A percentile compares a stretch with the other conserved stretches of the same genome.
Evolutionary conservation across 1,140 invertebrate species (phyloP).

Genomic region (Melanaphis sacchari): DNA sequence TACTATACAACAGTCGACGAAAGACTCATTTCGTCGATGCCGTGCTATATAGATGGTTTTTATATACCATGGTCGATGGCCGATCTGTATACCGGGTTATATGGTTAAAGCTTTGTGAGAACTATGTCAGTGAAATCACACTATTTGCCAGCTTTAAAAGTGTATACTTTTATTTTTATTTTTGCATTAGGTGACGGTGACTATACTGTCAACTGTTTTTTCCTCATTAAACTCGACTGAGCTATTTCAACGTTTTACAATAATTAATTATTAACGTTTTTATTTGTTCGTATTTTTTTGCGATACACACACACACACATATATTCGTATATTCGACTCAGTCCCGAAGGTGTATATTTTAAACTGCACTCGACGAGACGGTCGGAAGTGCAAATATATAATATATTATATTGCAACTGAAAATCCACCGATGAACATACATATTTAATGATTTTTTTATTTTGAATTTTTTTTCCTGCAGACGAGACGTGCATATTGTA

Average conservation of each 20-base stretch:
- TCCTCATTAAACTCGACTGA: not conserved
- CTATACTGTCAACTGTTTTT: not conserved
- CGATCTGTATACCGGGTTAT: not conserved
- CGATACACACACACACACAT: too few relatives aligned
- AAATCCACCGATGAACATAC: not conserved
- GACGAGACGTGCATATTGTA: not conserved
- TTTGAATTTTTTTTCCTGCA: not conserved
- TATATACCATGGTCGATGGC: not conserved
- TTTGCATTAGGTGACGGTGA: not conserved
- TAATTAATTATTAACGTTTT: not conserved
- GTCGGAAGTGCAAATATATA: not conserved
- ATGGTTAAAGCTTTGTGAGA: not conserved
- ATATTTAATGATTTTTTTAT: not conserved
- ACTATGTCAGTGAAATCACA: too few relatives aligned
- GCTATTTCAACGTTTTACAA: not conserved
- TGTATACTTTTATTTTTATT: not conserved
- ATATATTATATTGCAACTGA: not conserved
- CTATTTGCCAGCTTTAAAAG: not conserved
- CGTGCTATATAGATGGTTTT: not conserved
- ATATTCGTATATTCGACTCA: not conserved
- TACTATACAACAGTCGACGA: not conserved
- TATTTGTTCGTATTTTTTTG: not conserved
- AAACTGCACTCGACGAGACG: not conserved
- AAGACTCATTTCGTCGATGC: not conserved
- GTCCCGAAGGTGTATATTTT: not conserved